Conservation (phyloP, 1,140 invertebrate species). For the Orius insidiosus region DNA sequence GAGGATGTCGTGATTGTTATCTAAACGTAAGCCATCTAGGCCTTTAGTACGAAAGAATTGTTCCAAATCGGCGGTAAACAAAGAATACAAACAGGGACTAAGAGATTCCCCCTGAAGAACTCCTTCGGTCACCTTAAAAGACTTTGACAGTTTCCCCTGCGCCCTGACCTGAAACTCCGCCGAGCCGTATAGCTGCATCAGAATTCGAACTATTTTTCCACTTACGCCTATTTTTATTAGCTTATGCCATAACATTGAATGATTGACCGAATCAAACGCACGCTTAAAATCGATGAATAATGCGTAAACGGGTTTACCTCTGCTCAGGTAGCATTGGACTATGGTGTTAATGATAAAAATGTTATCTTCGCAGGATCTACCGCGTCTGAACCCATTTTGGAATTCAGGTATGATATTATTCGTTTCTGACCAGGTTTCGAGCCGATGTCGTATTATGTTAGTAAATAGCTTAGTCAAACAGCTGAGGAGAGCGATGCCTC, state of each 20-base stretch:
- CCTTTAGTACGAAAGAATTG: too few species aligned
- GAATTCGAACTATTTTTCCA: background rate
- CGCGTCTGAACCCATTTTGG: background rate
- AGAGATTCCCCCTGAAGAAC: background rate
- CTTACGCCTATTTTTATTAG: background rate
- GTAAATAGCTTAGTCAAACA: too few species aligned
- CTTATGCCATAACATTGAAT: background rate
- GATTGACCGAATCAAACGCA: background rate
- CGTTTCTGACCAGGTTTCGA: too few species aligned
- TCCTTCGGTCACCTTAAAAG: background rate
- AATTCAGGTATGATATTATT: background rate
- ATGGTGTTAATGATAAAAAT: background rate
- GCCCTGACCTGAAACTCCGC: conserved; percentile 1
- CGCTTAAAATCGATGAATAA: background rate
- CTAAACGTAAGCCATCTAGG: too few species aligned
- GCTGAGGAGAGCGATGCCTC: too few species aligned
- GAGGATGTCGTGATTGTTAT: too few species aligned
- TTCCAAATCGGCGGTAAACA: too few species aligned
- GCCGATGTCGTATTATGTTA: too few species aligned
- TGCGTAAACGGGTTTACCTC: background rate
- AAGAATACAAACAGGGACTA: background rate
- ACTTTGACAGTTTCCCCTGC: background rate
- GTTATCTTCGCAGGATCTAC: background rate
- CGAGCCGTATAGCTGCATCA: background rate
- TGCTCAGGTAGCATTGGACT: background rate